A percentile compares a stretch with the other conserved stretches of the same genome.
Conservation (phyloP, 2,113 vertebrate species). For the Mormyrus lacerda region DNA sequence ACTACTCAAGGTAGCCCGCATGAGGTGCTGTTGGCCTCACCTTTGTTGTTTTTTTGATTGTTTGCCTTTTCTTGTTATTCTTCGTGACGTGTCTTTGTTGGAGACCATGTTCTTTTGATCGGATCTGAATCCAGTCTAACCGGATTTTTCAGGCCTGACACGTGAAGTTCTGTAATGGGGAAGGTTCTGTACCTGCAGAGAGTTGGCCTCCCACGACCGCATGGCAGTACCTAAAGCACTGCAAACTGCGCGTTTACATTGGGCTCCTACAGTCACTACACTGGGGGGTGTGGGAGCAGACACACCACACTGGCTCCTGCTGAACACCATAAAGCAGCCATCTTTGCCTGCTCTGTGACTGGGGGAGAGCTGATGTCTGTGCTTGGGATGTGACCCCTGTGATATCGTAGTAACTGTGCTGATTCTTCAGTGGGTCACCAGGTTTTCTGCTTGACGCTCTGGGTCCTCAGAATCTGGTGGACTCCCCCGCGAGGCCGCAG, state of each 20-base stretch:
- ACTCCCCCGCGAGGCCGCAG: neutral
- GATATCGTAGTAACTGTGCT: neutral
- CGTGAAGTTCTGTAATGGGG: neutral
- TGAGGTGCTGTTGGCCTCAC: neutral
- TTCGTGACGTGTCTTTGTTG: neutral
- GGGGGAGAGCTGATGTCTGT: neutral
- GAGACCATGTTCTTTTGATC: neutral
- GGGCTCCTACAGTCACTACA: neutral
- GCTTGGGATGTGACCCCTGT: neutral
- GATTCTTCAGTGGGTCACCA: neutral
- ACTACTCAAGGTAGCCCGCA: neutral
- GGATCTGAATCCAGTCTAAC: neutral
- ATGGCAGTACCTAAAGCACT: neutral
- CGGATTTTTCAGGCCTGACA: neutral
- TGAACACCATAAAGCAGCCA: neutral
- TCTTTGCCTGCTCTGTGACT: neutral
- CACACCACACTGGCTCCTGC: neutral
- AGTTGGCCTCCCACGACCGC: neutral
- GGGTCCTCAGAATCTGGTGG: neutral
- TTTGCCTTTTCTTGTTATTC: neutral
- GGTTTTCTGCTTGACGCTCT: neutral
- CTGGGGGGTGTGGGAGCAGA: neutral
- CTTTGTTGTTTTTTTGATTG: neutral
- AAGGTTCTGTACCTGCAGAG: neutral
- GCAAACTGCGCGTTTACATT: neutral